Conservation (phyloP, 2,113 vertebrate species). For the Thalassoma bifasciatum region DNA sequence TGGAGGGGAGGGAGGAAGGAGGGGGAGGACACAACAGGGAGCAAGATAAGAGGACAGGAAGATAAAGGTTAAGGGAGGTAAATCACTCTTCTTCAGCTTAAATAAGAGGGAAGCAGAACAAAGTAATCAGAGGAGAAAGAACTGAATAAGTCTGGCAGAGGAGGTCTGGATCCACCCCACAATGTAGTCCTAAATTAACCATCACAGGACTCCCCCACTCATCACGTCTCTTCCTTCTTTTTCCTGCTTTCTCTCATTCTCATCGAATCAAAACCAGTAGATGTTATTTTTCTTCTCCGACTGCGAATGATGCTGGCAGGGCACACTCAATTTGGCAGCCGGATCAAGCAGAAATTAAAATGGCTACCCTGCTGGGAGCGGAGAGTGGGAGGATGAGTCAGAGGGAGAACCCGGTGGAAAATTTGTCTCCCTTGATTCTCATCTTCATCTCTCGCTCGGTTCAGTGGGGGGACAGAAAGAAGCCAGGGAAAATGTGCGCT, state of each 20-base stretch:
- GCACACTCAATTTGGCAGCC: conserved; percentile 10
- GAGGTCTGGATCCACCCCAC: not conserved
- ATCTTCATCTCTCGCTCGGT: not conserved
- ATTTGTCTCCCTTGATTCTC: not conserved
- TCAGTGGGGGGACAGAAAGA: conserved; percentile 3
- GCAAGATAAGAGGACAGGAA: not conserved
- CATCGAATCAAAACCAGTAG: not conserved
- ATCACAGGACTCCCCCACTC: conserved; percentile 8
- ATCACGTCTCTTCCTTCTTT: not conserved
- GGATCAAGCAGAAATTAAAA: conserved; percentile 38
- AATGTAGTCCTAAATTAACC: conserved; percentile 12
- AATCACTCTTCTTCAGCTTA: not conserved
- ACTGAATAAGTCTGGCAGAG: not conserved
- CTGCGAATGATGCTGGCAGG: not conserved
- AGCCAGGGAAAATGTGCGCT: not conserved
- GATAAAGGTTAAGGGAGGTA: not conserved
- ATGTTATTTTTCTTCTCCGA: conserved; percentile 1
- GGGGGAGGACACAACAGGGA: no score
- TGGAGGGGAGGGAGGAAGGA: conserved; percentile 33
- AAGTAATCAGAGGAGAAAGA: not conserved
- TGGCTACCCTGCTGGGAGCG: conserved; percentile 13
- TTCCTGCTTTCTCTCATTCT: not conserved
- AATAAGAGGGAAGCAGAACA: not conserved
- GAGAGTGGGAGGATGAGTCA: conserved; percentile 12
- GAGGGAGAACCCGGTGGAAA: conserved; percentile 4